Evolutionary conservation across 1,140 invertebrate species (phyloP).

Genomic region (Cotesia glomerata): DNA sequence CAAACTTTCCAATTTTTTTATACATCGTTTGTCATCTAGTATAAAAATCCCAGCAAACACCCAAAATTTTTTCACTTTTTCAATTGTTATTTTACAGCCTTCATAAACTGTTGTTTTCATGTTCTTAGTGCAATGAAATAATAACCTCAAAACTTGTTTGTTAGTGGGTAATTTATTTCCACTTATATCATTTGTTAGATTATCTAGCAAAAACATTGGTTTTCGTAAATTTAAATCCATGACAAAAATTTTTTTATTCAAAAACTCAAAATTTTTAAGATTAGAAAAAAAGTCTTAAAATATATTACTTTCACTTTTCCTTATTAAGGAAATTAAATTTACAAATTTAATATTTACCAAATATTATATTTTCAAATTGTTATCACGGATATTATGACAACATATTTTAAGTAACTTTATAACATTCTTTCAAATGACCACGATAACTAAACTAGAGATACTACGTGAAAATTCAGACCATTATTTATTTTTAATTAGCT

Average conservation of each 20-base stretch:
- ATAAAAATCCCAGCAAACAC: conserved; percentile 17
- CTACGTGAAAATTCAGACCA: too few relatives aligned
- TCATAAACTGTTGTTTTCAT: conserved; percentile 16
- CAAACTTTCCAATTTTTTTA: conserved; percentile 23
- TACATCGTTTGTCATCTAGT: conserved; percentile 8
- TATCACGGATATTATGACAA: too few relatives aligned
- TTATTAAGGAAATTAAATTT: too few relatives aligned
- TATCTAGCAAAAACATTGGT: conserved; percentile 14
- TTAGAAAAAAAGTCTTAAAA: not conserved
- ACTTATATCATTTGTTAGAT: conserved; percentile 13
- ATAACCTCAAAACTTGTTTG: conserved; percentile 13
- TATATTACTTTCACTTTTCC: too few relatives aligned
- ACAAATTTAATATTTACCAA: too few relatives aligned
- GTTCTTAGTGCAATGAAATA: conserved; percentile 26
- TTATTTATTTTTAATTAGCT: too few relatives aligned
- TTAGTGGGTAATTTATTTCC: conserved; percentile 27
- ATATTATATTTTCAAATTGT: too few relatives aligned
- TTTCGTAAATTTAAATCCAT: not conserved
- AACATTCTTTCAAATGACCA: too few relatives aligned
- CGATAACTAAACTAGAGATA: too few relatives aligned
- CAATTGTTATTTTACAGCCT: conserved; percentile 17
- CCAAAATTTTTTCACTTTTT: conserved; percentile 28
- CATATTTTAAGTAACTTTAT: too few relatives aligned
- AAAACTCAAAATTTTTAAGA: not conserved
- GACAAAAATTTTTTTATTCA: not conserved